Evolutionary conservation across 2,888 invertebrate species (phyloP).

Genomic region (Drosophila quinaria): DNA sequence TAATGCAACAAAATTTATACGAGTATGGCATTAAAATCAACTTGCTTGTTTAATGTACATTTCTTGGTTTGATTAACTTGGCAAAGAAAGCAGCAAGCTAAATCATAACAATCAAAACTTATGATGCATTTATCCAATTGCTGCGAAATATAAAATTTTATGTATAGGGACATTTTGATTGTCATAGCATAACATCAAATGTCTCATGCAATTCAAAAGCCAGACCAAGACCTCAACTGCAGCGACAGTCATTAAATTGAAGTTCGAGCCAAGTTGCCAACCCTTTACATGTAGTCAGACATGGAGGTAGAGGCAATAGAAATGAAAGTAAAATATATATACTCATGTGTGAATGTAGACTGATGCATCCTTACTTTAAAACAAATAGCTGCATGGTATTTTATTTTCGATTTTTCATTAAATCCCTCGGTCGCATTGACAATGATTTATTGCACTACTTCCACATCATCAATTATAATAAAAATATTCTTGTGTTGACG

Average conservation of each 20-base stretch:
- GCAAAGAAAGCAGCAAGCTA: not conserved
- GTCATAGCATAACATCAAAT: conserved; percentile 2
- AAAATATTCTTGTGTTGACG: not conserved
- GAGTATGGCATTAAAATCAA: not conserved
- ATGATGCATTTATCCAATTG: conserved; percentile 19
- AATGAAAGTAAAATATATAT: not conserved
- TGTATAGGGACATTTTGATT: not conserved
- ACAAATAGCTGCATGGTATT: not conserved
- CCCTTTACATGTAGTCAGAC: not conserved
- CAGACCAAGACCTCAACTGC: not conserved
- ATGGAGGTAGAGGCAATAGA: not conserved
- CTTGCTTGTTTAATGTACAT: not conserved
- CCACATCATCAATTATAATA: conserved; percentile 14
- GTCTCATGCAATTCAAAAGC: conserved; percentile 7
- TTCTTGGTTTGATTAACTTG: conserved; percentile 2
- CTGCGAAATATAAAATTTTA: conserved; percentile 16
- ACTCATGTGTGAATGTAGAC: not conserved
- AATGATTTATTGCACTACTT: conserved; percentile 10
- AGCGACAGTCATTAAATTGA: conserved; percentile 9
- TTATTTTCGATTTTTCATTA: not conserved
- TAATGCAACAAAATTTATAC: not conserved
- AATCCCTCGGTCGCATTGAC: not conserved
- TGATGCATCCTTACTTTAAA: not conserved
- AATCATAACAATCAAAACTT: conserved; percentile 27
- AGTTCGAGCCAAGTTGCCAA: not conserved